Evolutionary conservation across 2,113 vertebrate genomes (phyloP), one percentile per base, ranked within the genome.

Genomic region (Ophthalmotilapia sp.): DNA sequence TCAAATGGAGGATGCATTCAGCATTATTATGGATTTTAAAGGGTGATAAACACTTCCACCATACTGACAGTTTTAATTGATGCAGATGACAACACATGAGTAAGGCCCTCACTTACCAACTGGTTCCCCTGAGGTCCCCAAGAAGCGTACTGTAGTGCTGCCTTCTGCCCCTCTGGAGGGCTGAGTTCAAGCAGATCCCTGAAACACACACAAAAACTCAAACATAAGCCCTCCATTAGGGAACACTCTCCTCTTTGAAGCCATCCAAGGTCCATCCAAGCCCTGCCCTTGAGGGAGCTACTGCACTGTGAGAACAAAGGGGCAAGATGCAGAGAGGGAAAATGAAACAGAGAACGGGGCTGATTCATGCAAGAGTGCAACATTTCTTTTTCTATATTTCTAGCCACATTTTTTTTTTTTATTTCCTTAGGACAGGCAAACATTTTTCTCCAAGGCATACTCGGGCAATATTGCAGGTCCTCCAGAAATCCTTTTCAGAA

Each of bases 101-200:
- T 4, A 10, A 75, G 51, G 3, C 40, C n/a, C 21, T 45, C 77
- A 23, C 96, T 94, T 77, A 97, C 97, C 94, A 97, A 92, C 92
- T 97, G 97, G 90, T 94, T 97, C 82, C 96, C 96, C 54, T 95
- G 95, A 12, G 96, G 95, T 31, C 97, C 97, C 97, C 97, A 97
- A 31, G 92, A 93, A 19, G 97, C 96, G 11, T 94, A 96, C 79
- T 97, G 96, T 7, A 97, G 87, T 29, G 17, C 87, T 7, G 94
- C 82, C 9, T 85, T 81, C 40, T 96, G 93, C 56, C 68, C 85
- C 80, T 94, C 94, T 2, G 94, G 92, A 45, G 94, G 94, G 31
- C 80, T 91, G 29, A 97, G 95, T 55, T 95, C 94, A 88, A 90
- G 81, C 73, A 96, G 87, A 42, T 97, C 95, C 89, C 97, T 97